These are phyloP conservation scores for Anser brachyrhynchus DNA, from an alignment of 2,113 vertebrate genomes.

Conservation along the genomic window DNA sequence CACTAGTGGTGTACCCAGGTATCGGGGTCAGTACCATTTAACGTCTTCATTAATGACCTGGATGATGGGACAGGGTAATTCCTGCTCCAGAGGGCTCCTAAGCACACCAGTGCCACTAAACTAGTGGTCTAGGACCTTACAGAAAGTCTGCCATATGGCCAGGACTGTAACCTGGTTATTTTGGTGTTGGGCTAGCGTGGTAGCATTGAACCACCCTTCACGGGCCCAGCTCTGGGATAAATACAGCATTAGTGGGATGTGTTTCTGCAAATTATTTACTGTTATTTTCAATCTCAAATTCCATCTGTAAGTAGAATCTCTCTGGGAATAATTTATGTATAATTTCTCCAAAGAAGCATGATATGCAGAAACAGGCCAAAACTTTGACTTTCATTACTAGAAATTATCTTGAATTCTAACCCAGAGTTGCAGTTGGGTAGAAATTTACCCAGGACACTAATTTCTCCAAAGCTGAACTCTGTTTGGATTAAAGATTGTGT, in stretches of 20 bases:
- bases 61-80: background rate
- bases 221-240: background rate
- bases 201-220: background rate
- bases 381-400: fast-evolving
- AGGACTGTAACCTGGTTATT: background rate
- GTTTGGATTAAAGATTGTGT: background rate
- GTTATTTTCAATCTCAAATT: background rate
- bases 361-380: background rate
- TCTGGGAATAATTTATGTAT: background rate
- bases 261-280: background rate
- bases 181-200: background rate
- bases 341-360: background rate
- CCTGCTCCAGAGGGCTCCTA: background rate
- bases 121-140: background rate
- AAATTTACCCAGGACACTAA: background rate
- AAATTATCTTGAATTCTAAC: background rate
- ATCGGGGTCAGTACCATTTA: background rate
- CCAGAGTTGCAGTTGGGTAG: background rate
- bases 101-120: background rate
- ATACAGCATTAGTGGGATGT: background rate
- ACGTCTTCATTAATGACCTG: background rate
- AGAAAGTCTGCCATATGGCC: background rate
- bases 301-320: background rate
- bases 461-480: background rate
- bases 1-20: background rate